These are phyloP conservation scores for Acanthococcus lagerstroemiae DNA, from an alignment of 2,888 invertebrate species.

Conservation along the genomic window DNA sequence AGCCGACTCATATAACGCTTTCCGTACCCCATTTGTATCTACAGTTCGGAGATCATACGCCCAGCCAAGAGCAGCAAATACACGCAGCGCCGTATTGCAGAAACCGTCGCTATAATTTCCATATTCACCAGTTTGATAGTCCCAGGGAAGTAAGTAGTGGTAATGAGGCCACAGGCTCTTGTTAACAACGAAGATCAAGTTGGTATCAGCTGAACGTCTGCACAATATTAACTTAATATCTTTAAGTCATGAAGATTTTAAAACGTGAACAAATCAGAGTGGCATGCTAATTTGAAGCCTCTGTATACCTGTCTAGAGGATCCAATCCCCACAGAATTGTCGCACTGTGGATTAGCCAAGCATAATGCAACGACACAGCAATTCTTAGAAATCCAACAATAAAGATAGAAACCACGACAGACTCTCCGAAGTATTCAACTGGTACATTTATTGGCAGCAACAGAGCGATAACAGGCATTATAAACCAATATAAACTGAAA, in stretches of 20 bases:
- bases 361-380: constrained; percentile 52
- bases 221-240: constrained; percentile 22
- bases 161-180: constrained; percentile 72
- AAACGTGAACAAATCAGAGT: no score
- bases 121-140: constrained; percentile 72
- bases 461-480: constrained; percentile 55
- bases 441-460: constrained; percentile 63
- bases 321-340: constrained; percentile 61
- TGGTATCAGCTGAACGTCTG: constrained; percentile 60
- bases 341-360: constrained; percentile 65
- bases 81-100: constrained; percentile 56
- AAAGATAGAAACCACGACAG: constrained; percentile 51
- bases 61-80: constrained; percentile 58
- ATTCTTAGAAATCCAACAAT: constrained; percentile 61
- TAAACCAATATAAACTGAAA: constrained; percentile 57
- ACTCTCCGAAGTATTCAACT: constrained; percentile 67
- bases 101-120: constrained; percentile 61
- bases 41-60: constrained; percentile 56
- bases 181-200: constrained; percentile 61
- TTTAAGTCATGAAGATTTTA: not conserved
- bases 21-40: constrained; percentile 52
- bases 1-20: constrained; percentile 52
- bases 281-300: not conserved
- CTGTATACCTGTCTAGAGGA: constrained; percentile 53
- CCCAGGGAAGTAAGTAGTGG: constrained; percentile 66